Evolutionary conservation across 2,888 invertebrate genomes (phyloP), one percentile per base, ranked within the genome.

Genomic region (Ferdinandea cuprea): DNA sequence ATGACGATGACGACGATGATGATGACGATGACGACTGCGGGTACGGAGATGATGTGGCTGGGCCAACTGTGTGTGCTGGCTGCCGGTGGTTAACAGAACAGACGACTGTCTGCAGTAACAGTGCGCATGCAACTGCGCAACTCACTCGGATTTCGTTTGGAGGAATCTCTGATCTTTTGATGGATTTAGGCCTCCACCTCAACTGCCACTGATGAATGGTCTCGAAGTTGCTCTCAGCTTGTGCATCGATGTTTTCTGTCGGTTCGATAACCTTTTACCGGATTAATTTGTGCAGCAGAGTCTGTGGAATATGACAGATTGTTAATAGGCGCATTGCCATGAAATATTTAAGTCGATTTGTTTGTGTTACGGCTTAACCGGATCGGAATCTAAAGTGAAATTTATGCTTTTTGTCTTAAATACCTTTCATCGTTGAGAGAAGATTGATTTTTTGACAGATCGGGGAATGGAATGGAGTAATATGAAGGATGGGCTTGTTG

Each of bases 161-260:
- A 63, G 68, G 74, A 65, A 79, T 79, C 84, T 74, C 44, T 84
- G 84, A 79, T 79, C 84, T 88, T 87, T 89, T 87, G 87, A 87
- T 90, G 90, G 89, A 90, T 90, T 90, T 87, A 86, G 89, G 90
- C 90, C 90, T 88, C 90, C 89, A 89, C 89, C 89, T 89, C 88
- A 90, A 89, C 88, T 90, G 90, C 90, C 90, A 90, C 90, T 90
- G 90, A 90, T 90, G 90, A 90, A 90, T 90, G 90, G 89, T 89
- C 88, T 87, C 52, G 44, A 46, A 59, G 54, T 58, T 37, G 46
- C 68, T 56, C 37, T 28, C 65, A 78, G 80, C 65, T 66, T 59
- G 66, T 54, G 32, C 35, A 77, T 77, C 66, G 30, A 72, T 72
- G 77, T 77, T 77, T 78, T 77, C 54, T 46, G 65, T 48, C 72